These are phyloP conservation scores for Leiothrix lutea DNA, from an alignment of 2,113 vertebrate species.

Conservation along the genomic window DNA sequence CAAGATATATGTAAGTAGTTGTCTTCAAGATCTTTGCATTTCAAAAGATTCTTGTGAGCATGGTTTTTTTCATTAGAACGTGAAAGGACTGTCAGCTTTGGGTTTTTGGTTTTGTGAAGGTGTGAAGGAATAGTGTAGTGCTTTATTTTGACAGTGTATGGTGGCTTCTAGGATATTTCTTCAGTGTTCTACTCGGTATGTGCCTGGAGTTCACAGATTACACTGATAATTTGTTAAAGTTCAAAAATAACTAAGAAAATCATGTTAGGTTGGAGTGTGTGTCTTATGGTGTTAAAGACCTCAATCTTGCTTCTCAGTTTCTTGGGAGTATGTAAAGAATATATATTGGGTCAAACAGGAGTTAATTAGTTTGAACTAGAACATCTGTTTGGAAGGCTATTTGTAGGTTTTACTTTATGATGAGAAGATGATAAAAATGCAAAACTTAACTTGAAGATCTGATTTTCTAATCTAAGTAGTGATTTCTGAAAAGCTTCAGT, in stretches of 20 bases:
- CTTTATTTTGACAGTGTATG: neutral
- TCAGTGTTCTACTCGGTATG: accelerated
- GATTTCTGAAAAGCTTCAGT: neutral
- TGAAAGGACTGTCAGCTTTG: neutral
- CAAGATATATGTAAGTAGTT: neutral
- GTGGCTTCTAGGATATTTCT: neutral
- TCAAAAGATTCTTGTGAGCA: neutral
- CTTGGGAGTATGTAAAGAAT: neutral
- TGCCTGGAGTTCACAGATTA: neutral
- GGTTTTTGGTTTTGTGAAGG: neutral
- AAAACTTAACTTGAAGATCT: neutral
- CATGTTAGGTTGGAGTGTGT: neutral
- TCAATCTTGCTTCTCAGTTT: neutral
- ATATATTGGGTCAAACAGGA: neutral
- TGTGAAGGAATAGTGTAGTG: neutral
- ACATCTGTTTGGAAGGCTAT: neutral
- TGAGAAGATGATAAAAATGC: neutral
- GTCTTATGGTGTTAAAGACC: neutral
- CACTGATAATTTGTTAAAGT: neutral
- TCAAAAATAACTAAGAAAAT: neutral
- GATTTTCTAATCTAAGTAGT: neutral
- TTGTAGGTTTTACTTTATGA: neutral
- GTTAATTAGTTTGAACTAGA: neutral
- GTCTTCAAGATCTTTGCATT: neutral
- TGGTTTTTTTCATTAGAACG: neutral